These are phyloP conservation scores for Drosophila tristis DNA, from an alignment of 1,140 invertebrate species.

Conservation along the genomic window DNA sequence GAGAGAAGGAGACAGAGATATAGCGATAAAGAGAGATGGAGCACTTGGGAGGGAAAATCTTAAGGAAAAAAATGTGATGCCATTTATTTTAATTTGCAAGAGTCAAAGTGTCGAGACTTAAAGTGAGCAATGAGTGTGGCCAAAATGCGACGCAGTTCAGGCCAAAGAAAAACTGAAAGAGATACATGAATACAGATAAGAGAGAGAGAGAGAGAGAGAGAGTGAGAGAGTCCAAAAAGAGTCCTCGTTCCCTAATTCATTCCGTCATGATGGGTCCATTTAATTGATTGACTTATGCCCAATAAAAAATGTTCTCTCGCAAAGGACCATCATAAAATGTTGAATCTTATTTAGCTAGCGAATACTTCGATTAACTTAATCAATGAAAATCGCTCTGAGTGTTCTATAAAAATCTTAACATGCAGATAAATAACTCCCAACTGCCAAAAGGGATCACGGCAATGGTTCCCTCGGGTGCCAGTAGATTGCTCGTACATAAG, in stretches of 20 bases:
- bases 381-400: constrained; percentile 25
- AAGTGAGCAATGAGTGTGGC: constrained; percentile 58
- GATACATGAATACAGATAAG: too few relatives aligned
- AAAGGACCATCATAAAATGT: constrained; percentile 34
- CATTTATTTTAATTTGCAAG: constrained; percentile 76
- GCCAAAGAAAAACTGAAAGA: background rate
- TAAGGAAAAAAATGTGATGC: constrained; percentile 57
- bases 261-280: constrained; percentile 29
- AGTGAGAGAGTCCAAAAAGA: constrained; percentile 5
- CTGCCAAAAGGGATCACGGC: constrained; percentile 43
- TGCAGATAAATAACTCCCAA: constrained; percentile 36
- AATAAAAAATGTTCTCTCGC: constrained; percentile 8
- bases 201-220: background rate
- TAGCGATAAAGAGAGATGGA: constrained; percentile 8
- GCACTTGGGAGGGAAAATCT: constrained; percentile 21
- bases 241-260: background rate
- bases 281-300: constrained; percentile 45
- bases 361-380: constrained; percentile 22
- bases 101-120: constrained; percentile 72
- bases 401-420: constrained; percentile 39
- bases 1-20: background rate
- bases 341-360: constrained; percentile 42
- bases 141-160: constrained; percentile 29
- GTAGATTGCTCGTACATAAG: constrained; percentile 17
- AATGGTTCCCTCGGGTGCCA: constrained; percentile 38